Conservation (phyloP, 2,888 invertebrate genomes). For the Noctua janthe region DNA sequence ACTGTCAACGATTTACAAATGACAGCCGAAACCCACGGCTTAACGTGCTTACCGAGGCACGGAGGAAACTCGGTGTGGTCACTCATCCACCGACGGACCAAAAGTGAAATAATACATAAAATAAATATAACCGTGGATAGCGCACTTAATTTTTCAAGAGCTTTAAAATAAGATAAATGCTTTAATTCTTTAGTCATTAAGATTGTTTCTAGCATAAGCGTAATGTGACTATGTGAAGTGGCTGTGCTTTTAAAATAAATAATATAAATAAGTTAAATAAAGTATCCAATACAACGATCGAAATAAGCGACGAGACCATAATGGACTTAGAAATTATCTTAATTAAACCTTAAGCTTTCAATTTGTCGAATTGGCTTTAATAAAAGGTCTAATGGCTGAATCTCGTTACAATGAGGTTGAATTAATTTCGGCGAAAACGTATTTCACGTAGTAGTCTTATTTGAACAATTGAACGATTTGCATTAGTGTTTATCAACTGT, state of each 20-base stretch:
- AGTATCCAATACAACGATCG: slow-evolving; percentile 49
- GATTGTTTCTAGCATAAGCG: not conserved
- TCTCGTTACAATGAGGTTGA: slow-evolving; percentile 71
- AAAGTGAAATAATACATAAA: not conserved
- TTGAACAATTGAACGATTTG: slow-evolving; percentile 65
- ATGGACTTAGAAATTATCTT: slow-evolving; percentile 69
- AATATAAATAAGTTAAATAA: slow-evolving; percentile 3
- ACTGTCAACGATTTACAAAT: not conserved
- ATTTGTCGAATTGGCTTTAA: slow-evolving; percentile 75
- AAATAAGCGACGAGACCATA: slow-evolving; percentile 59
- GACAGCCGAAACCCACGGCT: not conserved
- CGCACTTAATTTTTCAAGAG: not conserved
- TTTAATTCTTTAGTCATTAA: not conserved
- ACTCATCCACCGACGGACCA: not conserved
- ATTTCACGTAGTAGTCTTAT: slow-evolving; percentile 64
- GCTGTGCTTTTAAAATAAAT: not conserved
- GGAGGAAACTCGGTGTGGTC: not conserved
- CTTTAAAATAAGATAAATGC: slow-evolving; percentile 14
- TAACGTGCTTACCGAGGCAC: not conserved
- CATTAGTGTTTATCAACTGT: slow-evolving; percentile 63
- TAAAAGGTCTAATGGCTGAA: slow-evolving; percentile 74
- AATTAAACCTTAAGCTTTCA: slow-evolving; percentile 76
- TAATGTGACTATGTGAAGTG: not conserved
- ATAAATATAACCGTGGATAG: not conserved
- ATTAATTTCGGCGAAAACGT: slow-evolving; percentile 70